phyloP scores from a whole-genome alignment of 2,888 invertebrate species.

The Acronicta aceris region DNA sequence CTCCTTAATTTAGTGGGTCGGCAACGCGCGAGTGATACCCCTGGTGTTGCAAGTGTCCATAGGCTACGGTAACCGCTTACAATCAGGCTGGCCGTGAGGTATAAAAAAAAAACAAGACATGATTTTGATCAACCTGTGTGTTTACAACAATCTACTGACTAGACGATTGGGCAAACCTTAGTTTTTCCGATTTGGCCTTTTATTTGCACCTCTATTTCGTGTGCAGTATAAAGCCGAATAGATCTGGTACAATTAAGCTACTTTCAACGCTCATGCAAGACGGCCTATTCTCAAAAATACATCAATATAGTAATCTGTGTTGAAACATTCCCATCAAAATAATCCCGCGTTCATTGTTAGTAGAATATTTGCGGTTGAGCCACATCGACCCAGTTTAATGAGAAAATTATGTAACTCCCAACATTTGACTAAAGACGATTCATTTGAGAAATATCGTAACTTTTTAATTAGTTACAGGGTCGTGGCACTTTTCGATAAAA shows the following conservation, averaged over 20 bases:
- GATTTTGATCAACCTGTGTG: no score
- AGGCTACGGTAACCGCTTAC: no score
- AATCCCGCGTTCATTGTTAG: conserved; percentile 30
- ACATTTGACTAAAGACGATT: conserved; percentile 26
- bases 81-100: no score
- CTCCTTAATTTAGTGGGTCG: no score
- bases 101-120: no score
- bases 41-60: no score
- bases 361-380: conserved; percentile 32
- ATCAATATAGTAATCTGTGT: conserved; percentile 10
- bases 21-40: no score
- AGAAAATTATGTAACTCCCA: conserved; percentile 50
- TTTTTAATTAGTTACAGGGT: conserved; percentile 8
- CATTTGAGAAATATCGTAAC: conserved; percentile 14
- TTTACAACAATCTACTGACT: no score
- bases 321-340: conserved; percentile 36
- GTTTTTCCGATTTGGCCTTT: no score
- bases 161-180: no score
- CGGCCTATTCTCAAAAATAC: background rate
- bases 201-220: background rate
- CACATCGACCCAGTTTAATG: conserved; percentile 53
- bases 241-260: background rate
- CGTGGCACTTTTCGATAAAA: background rate
- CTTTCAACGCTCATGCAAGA: background rate
- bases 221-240: background rate